Percentiles rank a stretch among this genome's conserved stretches.
These are phyloP conservation scores for Andrena haemorrhoa DNA, from an alignment of 2,888 invertebrate species.

Conservation along the genomic window DNA sequence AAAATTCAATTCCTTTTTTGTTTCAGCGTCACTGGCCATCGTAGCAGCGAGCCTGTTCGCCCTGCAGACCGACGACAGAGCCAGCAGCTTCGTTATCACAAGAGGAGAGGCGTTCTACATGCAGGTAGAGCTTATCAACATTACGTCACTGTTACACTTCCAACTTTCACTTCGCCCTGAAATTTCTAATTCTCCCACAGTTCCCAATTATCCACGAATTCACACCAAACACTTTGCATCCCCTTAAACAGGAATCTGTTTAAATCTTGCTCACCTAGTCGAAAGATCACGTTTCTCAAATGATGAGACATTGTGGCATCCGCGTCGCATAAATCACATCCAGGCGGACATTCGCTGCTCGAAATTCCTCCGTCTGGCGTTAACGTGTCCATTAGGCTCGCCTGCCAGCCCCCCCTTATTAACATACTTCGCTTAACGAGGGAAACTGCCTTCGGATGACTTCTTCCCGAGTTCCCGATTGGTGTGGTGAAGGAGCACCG, in stretches of 20 bases:
- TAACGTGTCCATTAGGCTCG: conserved; percentile 17
- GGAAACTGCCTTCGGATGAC: background rate
- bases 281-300: too few relatives aligned
- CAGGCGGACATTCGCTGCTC: background rate
- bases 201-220: background rate
- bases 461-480: conserved; percentile 1
- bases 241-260: too few relatives aligned
- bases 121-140: conserved; percentile 87
- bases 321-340: background rate
- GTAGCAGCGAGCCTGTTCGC: conserved; percentile 94
- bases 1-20: conserved; percentile 37
- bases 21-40: conserved; percentile 92
- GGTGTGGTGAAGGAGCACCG: background rate
- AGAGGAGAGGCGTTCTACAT: conserved; percentile 95
- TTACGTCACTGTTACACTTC: background rate
- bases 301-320: too few relatives aligned
- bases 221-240: background rate
- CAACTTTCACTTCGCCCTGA: background rate
- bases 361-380: conserved; percentile 5
- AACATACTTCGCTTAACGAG: conserved; percentile 24
- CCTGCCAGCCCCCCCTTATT: conserved; percentile 1
- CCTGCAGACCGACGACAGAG: conserved; percentile 92
- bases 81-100: conserved; percentile 90
- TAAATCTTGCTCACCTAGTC: background rate
- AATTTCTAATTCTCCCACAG: background rate